Evolutionary conservation across 2,797 vertebrate species (phyloP).

Genomic region (Okamejei kenojei): DNA sequence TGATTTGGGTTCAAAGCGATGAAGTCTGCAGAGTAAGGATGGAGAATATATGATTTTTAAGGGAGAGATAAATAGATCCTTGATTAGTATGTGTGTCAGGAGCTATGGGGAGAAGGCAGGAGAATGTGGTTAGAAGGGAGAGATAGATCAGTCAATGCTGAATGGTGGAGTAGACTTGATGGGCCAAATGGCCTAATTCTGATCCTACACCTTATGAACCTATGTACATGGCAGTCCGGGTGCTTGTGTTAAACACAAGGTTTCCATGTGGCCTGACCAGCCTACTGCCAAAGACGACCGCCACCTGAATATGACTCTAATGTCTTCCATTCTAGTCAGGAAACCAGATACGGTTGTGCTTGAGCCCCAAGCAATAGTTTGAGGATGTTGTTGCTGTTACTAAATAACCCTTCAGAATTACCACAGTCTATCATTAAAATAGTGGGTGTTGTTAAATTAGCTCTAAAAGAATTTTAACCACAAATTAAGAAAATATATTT

Average conservation of each 20-base stretch:
- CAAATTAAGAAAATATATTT: slow-evolving; percentile 23
- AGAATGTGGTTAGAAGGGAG: too few species aligned
- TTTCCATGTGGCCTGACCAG: not conserved
- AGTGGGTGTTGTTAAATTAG: not conserved
- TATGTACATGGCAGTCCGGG: not conserved
- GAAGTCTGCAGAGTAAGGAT: too few species aligned
- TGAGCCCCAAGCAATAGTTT: not conserved
- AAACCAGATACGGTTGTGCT: not conserved
- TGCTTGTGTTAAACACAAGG: not conserved
- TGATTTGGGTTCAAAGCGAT: too few species aligned
- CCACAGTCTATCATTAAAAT: slow-evolving; percentile 15
- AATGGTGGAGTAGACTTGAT: too few species aligned
- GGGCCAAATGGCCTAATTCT: too few species aligned
- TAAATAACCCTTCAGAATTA: not conserved
- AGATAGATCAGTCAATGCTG: too few species aligned
- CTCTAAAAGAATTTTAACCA: not conserved
- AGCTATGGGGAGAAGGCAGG: too few species aligned
- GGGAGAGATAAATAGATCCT: too few species aligned
- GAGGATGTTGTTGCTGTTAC: not conserved
- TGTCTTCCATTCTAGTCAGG: not conserved
- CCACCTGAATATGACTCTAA: not conserved
- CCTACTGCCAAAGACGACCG: too few species aligned
- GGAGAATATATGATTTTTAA: too few species aligned
- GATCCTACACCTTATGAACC: too few species aligned
- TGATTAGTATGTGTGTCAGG: not conserved